Evolutionary conservation across 2,797 vertebrate genomes (phyloP).

Genomic region (Melanotaenia trifasciata): DNA sequence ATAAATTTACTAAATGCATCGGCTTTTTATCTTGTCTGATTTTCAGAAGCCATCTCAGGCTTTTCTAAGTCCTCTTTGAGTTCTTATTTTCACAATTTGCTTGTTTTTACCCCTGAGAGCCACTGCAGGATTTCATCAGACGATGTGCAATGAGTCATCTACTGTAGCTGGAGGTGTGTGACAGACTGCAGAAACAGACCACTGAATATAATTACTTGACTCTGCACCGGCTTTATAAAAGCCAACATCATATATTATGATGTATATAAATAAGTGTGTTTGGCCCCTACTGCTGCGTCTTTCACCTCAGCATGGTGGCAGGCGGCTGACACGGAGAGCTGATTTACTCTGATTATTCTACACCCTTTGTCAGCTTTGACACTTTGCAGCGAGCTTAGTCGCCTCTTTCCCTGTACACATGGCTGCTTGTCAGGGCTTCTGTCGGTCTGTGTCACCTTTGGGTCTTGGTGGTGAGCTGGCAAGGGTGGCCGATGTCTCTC

Average conservation of each 20-base stretch:
- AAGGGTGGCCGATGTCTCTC: slow-evolving; percentile 93
- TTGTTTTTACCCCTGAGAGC: slow-evolving; percentile 1
- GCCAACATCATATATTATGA: background rate
- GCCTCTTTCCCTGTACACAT: slow-evolving; percentile 9
- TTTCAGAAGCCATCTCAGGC: background rate
- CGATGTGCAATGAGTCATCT: slow-evolving; percentile 38
- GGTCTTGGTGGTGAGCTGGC: slow-evolving; percentile 98
- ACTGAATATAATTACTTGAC: slow-evolving; percentile 18
- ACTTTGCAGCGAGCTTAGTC: slow-evolving; percentile 25
- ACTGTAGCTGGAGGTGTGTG: slow-evolving; percentile 10
- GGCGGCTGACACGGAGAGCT: background rate
- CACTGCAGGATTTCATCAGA: slow-evolving; percentile 1
- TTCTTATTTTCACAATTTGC: background rate
- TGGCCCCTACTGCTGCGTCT: slow-evolving; percentile 8
- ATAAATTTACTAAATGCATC: background rate
- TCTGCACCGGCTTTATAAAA: slow-evolving; percentile 25
- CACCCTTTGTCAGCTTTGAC: slow-evolving; percentile 43
- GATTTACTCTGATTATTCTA: slow-evolving; percentile 4
- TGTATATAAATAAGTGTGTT: background rate
- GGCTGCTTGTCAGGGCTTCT: slow-evolving; percentile 21
- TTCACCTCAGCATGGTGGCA: slow-evolving; percentile 16
- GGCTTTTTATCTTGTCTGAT: background rate
- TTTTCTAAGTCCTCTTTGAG: background rate
- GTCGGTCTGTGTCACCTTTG: slow-evolving; percentile 88
- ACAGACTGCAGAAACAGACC: slow-evolving; percentile 19